Percentiles rank a stretch among this genome's conserved stretches.
Evolutionary conservation across 2,113 vertebrate genomes (phyloP).

Genomic region (Crotalus helleri): DNA sequence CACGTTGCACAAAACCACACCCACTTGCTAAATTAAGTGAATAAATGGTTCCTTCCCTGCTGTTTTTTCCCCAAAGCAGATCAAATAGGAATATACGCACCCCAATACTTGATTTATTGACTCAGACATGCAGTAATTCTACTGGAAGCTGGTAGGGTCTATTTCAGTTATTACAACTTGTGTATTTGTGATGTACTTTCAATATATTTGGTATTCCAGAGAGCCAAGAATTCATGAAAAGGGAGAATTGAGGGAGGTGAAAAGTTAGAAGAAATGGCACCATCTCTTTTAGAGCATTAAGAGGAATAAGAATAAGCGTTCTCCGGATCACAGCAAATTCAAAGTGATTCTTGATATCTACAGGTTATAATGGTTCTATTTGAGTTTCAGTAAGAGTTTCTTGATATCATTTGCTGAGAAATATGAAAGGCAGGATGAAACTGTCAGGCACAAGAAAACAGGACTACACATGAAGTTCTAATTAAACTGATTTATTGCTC

Average conservation of each 20-base stretch:
- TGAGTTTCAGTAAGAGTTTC: not conserved
- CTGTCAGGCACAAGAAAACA: not conserved
- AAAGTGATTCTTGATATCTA: not conserved
- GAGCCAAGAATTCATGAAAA: not conserved
- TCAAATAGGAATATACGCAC: not conserved
- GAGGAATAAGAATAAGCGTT: not conserved
- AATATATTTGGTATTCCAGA: not conserved
- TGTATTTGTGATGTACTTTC: not conserved
- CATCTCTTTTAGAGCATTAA: not conserved
- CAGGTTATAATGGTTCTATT: not conserved
- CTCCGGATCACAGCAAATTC: not conserved
- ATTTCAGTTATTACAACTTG: not conserved
- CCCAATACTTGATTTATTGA: not conserved
- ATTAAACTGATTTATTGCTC: not conserved
- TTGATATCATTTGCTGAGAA: not conserved
- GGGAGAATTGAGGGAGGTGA: not conserved
- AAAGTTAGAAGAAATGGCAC: not conserved
- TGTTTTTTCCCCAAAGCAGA: not conserved
- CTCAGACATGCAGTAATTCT: not conserved
- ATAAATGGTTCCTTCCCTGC: not conserved
- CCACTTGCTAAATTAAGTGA: not conserved
- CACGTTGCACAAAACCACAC: not conserved
- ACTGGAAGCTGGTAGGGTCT: not conserved
- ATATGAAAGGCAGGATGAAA: not conserved
- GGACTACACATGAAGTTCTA: not conserved